These are phyloP conservation scores for Pedicia rivosa DNA, from an alignment of 2,888 invertebrate genomes.

Conservation along the genomic window DNA sequence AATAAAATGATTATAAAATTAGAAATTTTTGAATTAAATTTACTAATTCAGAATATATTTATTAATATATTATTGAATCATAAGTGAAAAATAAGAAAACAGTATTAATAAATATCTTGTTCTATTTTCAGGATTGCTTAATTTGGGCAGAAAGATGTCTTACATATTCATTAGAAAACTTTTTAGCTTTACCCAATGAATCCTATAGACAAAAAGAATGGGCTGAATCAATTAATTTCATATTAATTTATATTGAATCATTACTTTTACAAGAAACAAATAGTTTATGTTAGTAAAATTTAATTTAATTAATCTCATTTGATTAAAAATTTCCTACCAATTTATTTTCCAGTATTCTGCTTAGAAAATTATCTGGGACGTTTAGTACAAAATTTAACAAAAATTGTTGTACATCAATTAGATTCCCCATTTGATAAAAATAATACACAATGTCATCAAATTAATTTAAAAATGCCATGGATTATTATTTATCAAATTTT, in stretches of 20 bases:
- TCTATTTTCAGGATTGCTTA: slow-evolving; percentile 37
- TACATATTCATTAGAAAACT: slow-evolving; percentile 54
- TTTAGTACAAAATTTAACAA: slow-evolving; percentile 56
- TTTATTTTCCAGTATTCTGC: no score
- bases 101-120: slow-evolving; percentile 1
- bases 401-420: slow-evolving; percentile 61
- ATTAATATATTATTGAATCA: slow-evolving; percentile 35
- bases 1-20: not conserved
- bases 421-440: slow-evolving; percentile 44
- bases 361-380: slow-evolving; percentile 41
- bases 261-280: slow-evolving; percentile 37
- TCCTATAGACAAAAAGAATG: slow-evolving; percentile 27
- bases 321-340: no score
- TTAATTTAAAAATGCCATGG: slow-evolving; percentile 65
- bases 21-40: slow-evolving; percentile 33
- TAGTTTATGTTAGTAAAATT: slow-evolving; percentile 35
- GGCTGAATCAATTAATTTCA: slow-evolving; percentile 29
- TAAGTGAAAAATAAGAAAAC: slow-evolving; percentile 6
- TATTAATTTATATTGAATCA: slow-evolving; percentile 31
- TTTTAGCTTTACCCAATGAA: slow-evolving; percentile 33
- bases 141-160: slow-evolving; percentile 63
- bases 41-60: no score
- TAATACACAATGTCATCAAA: slow-evolving; percentile 42
- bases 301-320: slow-evolving; percentile 17
- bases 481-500: slow-evolving; percentile 67